Conservation (phyloP, 2,888 invertebrate genomes). For the Orchestes rusci region DNA sequence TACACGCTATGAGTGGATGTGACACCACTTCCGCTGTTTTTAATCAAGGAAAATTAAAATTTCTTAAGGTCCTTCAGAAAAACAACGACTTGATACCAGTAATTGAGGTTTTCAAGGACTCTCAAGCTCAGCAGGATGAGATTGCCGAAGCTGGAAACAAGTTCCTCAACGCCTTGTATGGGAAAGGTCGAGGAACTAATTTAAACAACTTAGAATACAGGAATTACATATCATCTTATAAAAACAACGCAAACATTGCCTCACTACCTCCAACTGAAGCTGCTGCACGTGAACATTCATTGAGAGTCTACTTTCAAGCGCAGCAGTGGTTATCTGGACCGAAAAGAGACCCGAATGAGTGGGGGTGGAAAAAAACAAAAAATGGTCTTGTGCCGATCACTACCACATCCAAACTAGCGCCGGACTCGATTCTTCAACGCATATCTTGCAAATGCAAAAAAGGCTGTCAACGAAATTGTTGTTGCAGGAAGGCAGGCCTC, state of each 20-base stretch:
- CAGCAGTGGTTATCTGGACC: conserved; percentile 2
- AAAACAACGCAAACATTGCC: neutral
- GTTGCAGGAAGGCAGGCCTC: no score
- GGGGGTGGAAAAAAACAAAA: no score
- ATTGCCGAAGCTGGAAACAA: conserved; percentile 3
- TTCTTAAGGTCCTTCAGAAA: no score
- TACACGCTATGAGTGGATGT: no score
- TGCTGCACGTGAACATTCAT: conserved; percentile 25
- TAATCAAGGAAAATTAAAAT: no score
- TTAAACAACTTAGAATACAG: neutral
- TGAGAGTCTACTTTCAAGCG: conserved; percentile 20
- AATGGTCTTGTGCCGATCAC: no score
- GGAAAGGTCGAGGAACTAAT: no score
- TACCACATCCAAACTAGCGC: no score
- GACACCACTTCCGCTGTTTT: no score
- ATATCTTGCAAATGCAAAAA: neutral
- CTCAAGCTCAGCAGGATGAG: conserved; percentile 4
- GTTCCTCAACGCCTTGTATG: no score
- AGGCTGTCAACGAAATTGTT: neutral
- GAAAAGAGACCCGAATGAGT: no score
- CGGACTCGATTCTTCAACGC: no score
- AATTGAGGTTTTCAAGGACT: conserved; percentile 11
- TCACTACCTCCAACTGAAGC: conserved; percentile 1
- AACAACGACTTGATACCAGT: conserved; percentile 9
- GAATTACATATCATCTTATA: neutral